These are phyloP conservation scores for Scaptomyza hsui DNA, from an alignment of 1,140 invertebrate genomes.

Conservation along the genomic window DNA sequence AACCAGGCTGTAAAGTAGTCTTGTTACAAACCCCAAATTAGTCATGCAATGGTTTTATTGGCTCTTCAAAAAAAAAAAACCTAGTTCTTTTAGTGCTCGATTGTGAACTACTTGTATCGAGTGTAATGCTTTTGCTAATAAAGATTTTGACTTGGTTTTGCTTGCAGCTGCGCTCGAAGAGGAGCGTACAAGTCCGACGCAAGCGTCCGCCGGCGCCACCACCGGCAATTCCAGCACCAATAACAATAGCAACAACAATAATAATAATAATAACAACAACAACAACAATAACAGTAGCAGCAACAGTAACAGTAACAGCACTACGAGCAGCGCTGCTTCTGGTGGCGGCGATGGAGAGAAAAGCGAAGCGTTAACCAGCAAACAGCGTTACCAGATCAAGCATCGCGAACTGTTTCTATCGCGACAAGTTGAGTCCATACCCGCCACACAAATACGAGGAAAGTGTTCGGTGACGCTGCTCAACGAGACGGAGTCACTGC, in stretches of 20 bases:
- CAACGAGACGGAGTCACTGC: constrained; percentile 98
- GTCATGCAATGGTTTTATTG: constrained; percentile 28
- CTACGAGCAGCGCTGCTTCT: constrained; percentile 71
- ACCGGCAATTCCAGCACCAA: constrained; percentile 53
- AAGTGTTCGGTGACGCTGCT: constrained; percentile 99
- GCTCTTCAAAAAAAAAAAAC: background rate
- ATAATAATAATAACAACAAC: constrained; percentile 47
- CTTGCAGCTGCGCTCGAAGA: constrained; percentile 85
- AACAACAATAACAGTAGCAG: constrained; percentile 45
- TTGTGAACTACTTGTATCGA: background rate
- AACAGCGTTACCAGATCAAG: constrained; percentile 97
- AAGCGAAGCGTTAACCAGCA: constrained; percentile 85
- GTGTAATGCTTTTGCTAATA: constrained; percentile 2
- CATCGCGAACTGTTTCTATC: constrained; percentile 99
- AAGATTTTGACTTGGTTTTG: constrained; percentile 1
- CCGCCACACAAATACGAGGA: constrained; percentile 98
- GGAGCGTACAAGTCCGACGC: constrained; percentile 82
- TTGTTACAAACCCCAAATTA: constrained; percentile 22
- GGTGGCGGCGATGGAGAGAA: constrained; percentile 61
- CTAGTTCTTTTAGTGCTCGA: constrained; percentile 18
- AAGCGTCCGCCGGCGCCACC: constrained; percentile 83
- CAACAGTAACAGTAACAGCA: constrained; percentile 31
- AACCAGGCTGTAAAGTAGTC: constrained; percentile 25
- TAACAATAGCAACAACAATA: constrained; percentile 39
- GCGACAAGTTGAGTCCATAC: constrained; percentile 98